Evolutionary conservation across 2,888 invertebrate species (phyloP).

Genomic region (Athrips mouffetella): DNA sequence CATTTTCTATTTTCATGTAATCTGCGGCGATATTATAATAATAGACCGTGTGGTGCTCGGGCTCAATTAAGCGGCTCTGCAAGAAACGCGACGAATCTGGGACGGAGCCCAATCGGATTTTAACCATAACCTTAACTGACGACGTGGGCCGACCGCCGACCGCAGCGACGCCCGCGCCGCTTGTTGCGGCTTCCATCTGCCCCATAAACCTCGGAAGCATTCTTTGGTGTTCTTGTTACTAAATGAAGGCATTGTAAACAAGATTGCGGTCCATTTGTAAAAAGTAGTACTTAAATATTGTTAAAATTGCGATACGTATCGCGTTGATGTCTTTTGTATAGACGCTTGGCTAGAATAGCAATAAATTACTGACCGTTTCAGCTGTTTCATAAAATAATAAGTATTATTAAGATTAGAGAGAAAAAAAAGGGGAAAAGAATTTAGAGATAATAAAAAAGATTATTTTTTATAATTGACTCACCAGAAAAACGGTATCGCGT

Average conservation of each 20-base stretch:
- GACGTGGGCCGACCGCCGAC: conserved; percentile 18
- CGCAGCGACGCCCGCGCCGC: conserved; percentile 15
- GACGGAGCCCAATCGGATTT: conserved; percentile 45
- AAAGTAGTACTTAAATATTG: neutral
- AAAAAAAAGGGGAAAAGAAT: too few species aligned
- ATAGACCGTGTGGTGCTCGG: conserved; percentile 50
- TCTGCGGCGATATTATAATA: conserved; percentile 66
- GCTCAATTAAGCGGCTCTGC: conserved; percentile 57
- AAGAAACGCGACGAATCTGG: conserved; percentile 46
- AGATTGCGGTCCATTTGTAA: neutral
- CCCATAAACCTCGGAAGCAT: conserved; percentile 3
- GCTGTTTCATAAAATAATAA: too few species aligned
- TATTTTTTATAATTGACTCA: too few species aligned
- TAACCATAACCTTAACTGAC: conserved; percentile 27
- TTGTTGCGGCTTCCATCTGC: conserved; percentile 17
- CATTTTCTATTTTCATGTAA: conserved; percentile 71
- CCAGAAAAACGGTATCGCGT: too few species aligned
- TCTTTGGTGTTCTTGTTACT: neutral
- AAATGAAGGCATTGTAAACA: conserved; percentile 1
- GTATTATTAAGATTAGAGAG: too few species aligned
- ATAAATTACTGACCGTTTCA: neutral
- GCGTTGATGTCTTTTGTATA: conserved; percentile 19
- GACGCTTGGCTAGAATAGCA: neutral
- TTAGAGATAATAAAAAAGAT: too few species aligned
- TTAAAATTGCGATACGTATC: neutral